Conservation (phyloP, 2,113 vertebrate species). For the Nicator chloris region DNA sequence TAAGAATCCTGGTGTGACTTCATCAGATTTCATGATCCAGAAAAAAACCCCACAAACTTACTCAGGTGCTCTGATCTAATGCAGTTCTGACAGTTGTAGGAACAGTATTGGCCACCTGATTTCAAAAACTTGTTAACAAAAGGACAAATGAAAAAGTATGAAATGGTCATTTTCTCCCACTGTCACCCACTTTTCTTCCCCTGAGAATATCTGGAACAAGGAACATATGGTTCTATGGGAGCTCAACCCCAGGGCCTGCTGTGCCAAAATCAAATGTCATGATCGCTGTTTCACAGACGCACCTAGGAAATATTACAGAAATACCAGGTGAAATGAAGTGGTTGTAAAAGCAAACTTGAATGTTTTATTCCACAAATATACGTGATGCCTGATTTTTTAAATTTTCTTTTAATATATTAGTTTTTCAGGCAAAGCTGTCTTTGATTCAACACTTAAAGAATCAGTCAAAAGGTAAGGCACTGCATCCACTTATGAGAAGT, state of each 20-base stretch:
- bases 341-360: not conserved
- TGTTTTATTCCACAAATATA: not conserved
- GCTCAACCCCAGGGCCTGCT: not conserved
- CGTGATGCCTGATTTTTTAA: not conserved
- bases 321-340: not conserved
- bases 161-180: not conserved
- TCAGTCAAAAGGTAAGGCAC: not conserved
- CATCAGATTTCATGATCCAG: not conserved
- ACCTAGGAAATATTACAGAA: not conserved
- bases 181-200: not conserved
- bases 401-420: not conserved
- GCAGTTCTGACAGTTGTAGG: not conserved
- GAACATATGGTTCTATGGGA: not conserved
- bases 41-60: accelerated
- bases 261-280: not conserved
- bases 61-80: not conserved
- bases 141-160: not conserved
- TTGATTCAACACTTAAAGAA: not conserved
- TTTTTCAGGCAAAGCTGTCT: not conserved
- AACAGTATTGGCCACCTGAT: not conserved
- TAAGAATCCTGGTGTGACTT: not conserved
- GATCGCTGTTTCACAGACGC: not conserved
- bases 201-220: not conserved
- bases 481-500: not conserved
- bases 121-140: not conserved